phyloP scores from a whole-genome alignment of 2,113 vertebrate genomes.

The Dermatemys mawii region DNA sequence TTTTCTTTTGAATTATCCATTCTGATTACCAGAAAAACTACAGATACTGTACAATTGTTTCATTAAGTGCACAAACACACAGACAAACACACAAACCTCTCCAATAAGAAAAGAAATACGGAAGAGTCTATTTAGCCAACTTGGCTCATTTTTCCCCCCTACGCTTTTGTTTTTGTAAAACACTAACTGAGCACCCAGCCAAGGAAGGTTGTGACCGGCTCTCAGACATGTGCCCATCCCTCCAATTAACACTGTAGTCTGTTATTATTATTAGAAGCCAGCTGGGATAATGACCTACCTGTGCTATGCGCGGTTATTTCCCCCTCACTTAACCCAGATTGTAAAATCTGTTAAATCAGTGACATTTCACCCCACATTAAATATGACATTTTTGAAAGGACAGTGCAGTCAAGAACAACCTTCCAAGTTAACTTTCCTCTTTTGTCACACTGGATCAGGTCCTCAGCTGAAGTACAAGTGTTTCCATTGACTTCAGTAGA shows the following conservation, averaged over 20 bases:
- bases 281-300: neutral
- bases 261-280: neutral
- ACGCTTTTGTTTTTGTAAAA: neutral
- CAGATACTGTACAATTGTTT: neutral
- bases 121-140: neutral
- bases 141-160: neutral
- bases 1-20: neutral
- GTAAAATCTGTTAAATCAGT: slow-evolving; percentile 26
- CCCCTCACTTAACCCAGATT: neutral
- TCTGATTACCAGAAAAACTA: neutral
- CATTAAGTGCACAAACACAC: neutral
- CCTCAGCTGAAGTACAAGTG: neutral
- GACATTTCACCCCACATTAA: neutral
- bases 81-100: neutral
- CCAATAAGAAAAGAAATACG: neutral
- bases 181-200: neutral
- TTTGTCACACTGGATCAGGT: neutral
- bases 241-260: neutral
- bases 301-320: neutral
- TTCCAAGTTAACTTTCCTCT: neutral
- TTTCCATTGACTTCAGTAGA: neutral
- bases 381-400: neutral
- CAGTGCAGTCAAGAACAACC: neutral
- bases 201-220: accelerated
- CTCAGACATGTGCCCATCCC: neutral